phyloP scores from a whole-genome alignment of 2,888 invertebrate species.

The Xanthorhoe spadicearia region DNA sequence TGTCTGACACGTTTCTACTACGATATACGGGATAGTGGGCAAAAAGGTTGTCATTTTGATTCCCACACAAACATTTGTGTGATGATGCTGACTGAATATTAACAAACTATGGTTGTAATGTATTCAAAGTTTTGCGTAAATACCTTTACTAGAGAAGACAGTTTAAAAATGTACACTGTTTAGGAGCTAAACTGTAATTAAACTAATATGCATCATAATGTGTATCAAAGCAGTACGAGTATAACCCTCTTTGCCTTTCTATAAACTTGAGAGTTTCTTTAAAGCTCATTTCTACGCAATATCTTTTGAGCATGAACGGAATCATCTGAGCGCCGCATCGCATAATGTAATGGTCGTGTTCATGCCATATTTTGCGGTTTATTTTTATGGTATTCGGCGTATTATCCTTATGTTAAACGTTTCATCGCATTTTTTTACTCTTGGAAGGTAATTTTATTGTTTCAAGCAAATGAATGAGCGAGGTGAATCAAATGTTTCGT shows the following conservation, averaged over 20 bases:
- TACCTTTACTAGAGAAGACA: too few relatives aligned
- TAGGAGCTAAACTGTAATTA: too few relatives aligned
- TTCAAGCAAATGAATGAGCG: background rate
- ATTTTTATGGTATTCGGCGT: slow-evolving; percentile 40
- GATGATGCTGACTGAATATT: too few relatives aligned
- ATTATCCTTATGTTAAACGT: slow-evolving; percentile 42
- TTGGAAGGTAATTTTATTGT: slow-evolving; percentile 8
- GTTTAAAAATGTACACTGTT: too few relatives aligned
- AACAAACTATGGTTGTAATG: too few relatives aligned
- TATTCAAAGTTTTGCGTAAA: too few relatives aligned
- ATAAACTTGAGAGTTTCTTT: slow-evolving; percentile 41
- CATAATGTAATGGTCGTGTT: slow-evolving; percentile 45
- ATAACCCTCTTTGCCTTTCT: slow-evolving; percentile 23
- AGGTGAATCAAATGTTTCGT: too few relatives aligned
- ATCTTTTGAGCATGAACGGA: too few relatives aligned
- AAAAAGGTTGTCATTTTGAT: too few relatives aligned
- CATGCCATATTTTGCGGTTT: slow-evolving; percentile 41
- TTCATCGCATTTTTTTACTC: slow-evolving; percentile 30
- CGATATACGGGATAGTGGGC: too few relatives aligned
- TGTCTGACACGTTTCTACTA: too few relatives aligned
- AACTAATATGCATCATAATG: slow-evolving; percentile 16
- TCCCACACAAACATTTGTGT: too few relatives aligned
- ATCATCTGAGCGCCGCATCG: slow-evolving; percentile 44
- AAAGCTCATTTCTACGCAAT: slow-evolving; percentile 51
- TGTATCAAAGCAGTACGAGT: slow-evolving; percentile 28